phyloP scores from a whole-genome alignment of 2,888 invertebrate species.

The Apamea sordens region DNA sequence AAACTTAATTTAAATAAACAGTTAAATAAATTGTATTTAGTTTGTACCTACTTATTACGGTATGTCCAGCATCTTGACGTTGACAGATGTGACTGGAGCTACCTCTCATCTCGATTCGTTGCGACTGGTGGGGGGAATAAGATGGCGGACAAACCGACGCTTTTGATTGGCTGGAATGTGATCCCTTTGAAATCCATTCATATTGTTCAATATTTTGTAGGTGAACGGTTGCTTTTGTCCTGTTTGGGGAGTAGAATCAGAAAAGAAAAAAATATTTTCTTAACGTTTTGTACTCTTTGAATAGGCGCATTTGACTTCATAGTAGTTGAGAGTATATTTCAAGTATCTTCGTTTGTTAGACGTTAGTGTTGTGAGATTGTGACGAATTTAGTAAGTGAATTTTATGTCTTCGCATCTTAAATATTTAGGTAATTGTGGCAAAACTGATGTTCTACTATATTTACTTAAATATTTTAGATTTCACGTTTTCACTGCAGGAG shows the following conservation, averaged over 20 bases:
- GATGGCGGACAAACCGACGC: conserved; percentile 75
- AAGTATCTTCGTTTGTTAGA: not conserved
- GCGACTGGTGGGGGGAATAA: conserved; percentile 77
- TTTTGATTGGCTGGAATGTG: conserved; percentile 71
- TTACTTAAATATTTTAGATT: not conserved
- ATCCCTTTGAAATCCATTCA: conserved; percentile 56
- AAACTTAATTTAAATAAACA: conserved; percentile 2
- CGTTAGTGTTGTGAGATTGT: not conserved
- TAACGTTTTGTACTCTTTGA: not conserved
- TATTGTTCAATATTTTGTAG: conserved; percentile 56
- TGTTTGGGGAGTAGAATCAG: not conserved
- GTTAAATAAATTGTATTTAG: conserved; percentile 14
- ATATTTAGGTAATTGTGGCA: not conserved
- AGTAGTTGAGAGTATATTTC: not conserved
- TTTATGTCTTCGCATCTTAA: too few relatives aligned
- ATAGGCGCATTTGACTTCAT: conserved; percentile 1
- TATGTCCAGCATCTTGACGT: conserved; percentile 69
- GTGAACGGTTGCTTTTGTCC: conserved; percentile 55
- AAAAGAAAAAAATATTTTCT: not conserved
- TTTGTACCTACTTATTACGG: conserved; percentile 26
- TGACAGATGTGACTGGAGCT: conserved; percentile 76
- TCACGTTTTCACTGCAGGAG: too few relatives aligned
- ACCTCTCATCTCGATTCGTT: conserved; percentile 62
- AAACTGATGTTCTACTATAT: not conserved
- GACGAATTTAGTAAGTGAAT: not conserved